phyloP scores from a whole-genome alignment of 37 sponge, comb jelly and placozoan species.

The Hormiphora californensis region DNA sequence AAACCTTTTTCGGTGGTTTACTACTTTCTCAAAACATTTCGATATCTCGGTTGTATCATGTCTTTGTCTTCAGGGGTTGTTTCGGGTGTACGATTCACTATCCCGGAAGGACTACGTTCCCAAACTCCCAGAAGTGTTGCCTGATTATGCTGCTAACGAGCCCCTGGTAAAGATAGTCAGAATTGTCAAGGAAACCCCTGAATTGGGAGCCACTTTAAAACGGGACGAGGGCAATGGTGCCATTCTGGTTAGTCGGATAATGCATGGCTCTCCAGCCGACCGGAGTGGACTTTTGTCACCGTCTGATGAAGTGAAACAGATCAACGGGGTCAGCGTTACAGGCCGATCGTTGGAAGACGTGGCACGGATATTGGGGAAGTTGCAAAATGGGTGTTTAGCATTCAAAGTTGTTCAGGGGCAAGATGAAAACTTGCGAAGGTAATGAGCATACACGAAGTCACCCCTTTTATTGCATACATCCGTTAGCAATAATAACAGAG shows the following conservation, averaged over 20 bases:
- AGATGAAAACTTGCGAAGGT: constrained; percentile 2
- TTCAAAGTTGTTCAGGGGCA: constrained; percentile 44
- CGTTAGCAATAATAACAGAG: no score
- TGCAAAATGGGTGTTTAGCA: neutral
- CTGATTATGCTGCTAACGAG: neutral
- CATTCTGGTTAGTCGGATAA: constrained; percentile 31
- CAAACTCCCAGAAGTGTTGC: neutral
- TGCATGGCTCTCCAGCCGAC: constrained; percentile 50
- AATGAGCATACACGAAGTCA: neutral
- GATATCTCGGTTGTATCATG: neutral
- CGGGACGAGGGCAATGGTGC: constrained; percentile 20
- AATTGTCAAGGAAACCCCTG: neutral
- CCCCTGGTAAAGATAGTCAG: neutral
- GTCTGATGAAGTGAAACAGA: constrained; percentile 43
- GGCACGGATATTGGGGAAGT: neutral
- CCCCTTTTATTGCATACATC: no score
- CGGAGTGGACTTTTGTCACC: constrained; percentile 22
- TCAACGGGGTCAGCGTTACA: constrained; percentile 35
- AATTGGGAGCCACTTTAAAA: constrained; percentile 30
- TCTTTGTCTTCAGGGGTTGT: neutral
- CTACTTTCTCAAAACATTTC: no score
- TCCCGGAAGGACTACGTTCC: constrained; percentile 37
- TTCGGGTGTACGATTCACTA: constrained; percentile 15
- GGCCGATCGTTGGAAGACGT: constrained; percentile 50
- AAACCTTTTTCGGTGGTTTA: no score